Evolutionary conservation across 1,140 invertebrate genomes (phyloP), one percentile per base, ranked within the genome.

Genomic region (Bombus pyrosoma): DNA sequence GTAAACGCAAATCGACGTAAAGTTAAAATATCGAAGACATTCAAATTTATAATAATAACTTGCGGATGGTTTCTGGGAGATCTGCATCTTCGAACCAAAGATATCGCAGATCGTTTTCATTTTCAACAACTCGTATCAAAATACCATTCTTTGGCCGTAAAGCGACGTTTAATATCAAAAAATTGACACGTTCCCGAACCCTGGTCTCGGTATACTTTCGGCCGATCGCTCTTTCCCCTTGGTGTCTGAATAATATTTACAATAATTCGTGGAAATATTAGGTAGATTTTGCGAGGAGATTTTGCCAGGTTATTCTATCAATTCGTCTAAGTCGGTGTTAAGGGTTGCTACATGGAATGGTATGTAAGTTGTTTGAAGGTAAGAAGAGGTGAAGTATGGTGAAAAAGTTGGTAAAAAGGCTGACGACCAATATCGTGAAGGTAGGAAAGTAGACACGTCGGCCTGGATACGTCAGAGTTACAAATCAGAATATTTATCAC

Each of bases 401-500:
- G 68, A 41, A 37, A 39, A 83, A 43, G 43, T 66, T 47, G 53
- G 47, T 18, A 71, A 71, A 82, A 47, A 37, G 66, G n/a, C 75
- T 34, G 43, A 28, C 64, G 82, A 59, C 37, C 34, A 83, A 71
- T 69, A 83, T 83, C 57, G 32, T 2, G 41, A 22, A 25, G 32
- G 53, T 25, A 39, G 47, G 34, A 28, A 32, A 72, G 47, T 34
- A 47, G 72, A 84, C 39, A 62, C 66, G 39, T 47, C 83, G 71
- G 59, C 47, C 83, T 75, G 85, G 80, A 71, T 83, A 82, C 73
- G 85, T 83, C 72, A 72, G 39, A 62, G 81, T 85, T 66, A 86
- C 84, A 86, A 92, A 91, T 92, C 86, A 84, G 91, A 92, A 91
- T 92, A 92, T 91, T 90, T 88, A 91, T 81, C 84, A 80, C 76